Evolutionary conservation across 2,888 invertebrate species (phyloP), one percentile per base, ranked within the genome.

Genomic region (Aspidiotus rigidus): DNA sequence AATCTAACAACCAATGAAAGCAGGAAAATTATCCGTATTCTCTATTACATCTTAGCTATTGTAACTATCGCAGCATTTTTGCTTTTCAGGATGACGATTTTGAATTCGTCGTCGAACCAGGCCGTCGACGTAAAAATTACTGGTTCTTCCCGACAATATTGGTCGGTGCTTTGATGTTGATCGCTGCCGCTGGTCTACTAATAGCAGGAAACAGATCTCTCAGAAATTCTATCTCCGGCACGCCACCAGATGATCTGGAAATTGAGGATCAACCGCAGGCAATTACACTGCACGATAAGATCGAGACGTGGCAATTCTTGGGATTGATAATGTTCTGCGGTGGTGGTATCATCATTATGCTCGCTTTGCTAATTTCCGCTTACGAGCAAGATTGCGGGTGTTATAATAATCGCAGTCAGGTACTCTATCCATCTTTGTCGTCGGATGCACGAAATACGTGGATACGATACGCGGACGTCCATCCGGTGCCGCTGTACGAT

Each of bases 41-140:
- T n/a, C n/a, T n/a, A n/a, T n/a, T n/a, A n/a, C n/a, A n/a, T 5
- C 28, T 28, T 5, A 28, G 5, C 5, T 6, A 49, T 49, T 49
- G 49, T 49, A 49, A 49, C 6, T 13, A 49, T 6, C 11, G 49
- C 11, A 49, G 3, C 0, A 40, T 40, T 44, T 8, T 57, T 11
- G 41, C 16, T 44, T 42, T 55, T n/a, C 56, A 69, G 69, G 69
- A 62, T 41, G 69, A 69, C 49, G 69, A 69, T 69, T 69, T 69
- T 7, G 69, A 69, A 44, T 69, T 69, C 62, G 55, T 62, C 13
- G 57, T 69, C 3, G 69, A 69, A 44, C 69, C 69, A 15, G 66
- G 66, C 13, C 57, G 66, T 17, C 57, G 66, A 13, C 7, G 57
- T 39, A 57, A 57, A n/a, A 59, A 44, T 9, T 66, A 56, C 15